These are phyloP conservation scores for Eublepharis macularius DNA, from an alignment of 2,113 vertebrate genomes.

Conservation along the genomic window DNA sequence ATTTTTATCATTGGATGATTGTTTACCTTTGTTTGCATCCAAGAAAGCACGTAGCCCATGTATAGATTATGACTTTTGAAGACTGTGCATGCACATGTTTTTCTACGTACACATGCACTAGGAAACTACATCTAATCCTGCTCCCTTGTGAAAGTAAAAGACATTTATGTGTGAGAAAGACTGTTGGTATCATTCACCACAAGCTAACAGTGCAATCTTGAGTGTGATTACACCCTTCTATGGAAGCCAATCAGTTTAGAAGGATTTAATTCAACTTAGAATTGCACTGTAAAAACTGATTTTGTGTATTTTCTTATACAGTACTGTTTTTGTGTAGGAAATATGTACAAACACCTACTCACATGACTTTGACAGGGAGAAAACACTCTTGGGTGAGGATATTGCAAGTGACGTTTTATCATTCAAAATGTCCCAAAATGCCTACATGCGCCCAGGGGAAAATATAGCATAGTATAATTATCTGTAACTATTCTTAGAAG, in stretches of 20 bases:
- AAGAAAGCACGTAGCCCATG: neutral
- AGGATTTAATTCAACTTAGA: no score
- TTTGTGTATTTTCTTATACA: neutral
- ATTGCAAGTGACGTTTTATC: neutral
- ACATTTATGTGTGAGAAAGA: neutral
- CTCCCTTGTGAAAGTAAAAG: neutral
- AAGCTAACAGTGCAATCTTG: neutral
- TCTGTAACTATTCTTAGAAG: neutral
- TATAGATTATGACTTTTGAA: neutral
- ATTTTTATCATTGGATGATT: neutral
- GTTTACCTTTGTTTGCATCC: no score
- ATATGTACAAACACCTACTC: neutral
- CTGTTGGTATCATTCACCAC: neutral
- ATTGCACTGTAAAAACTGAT: no score
- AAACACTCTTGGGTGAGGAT: neutral
- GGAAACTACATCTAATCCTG: neutral
- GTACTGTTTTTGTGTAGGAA: neutral
- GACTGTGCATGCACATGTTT: neutral
- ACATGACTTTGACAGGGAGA: neutral
- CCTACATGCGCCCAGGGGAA: neutral
- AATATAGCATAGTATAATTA: constrained; percentile 10
- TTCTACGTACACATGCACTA: neutral
- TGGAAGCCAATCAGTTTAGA: no score
- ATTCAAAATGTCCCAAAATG: constrained; percentile 5
- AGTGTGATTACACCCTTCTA: no score